Conservation (phyloP, 2,888 invertebrate species). For the Sinotaia quadrata region DNA sequence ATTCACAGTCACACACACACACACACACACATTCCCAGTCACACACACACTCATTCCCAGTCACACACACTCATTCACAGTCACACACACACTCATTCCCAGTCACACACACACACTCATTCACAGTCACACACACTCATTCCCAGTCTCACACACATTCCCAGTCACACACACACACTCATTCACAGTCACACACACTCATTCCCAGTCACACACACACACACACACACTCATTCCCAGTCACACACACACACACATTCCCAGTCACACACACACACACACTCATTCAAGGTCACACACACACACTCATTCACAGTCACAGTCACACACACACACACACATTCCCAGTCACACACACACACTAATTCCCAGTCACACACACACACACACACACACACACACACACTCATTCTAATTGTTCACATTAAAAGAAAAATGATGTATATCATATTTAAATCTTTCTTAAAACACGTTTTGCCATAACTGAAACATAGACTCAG, state of each 20-base stretch:
- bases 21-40: background rate
- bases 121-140: background rate
- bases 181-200: background rate
- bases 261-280: background rate
- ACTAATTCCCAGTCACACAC: background rate
- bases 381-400: slow-evolving; percentile 8
- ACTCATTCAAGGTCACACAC: slow-evolving; percentile 1
- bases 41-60: background rate
- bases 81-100: background rate
- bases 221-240: background rate
- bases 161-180: slow-evolving; percentile 1
- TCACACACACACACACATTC: slow-evolving; percentile 1
- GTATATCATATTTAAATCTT: too few relatives aligned
- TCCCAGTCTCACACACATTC: background rate
- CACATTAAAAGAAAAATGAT: too few relatives aligned
- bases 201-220: slow-evolving; percentile 12
- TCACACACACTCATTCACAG: background rate
- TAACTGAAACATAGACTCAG: too few relatives aligned
- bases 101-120: background rate
- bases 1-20: background rate
- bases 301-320: background rate
- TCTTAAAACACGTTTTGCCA: too few relatives aligned
- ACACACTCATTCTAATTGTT: background rate
- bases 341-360: slow-evolving; percentile 11
- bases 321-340: slow-evolving; percentile 14